Percentiles rank a stretch among this genome's conserved stretches.
These are phyloP conservation scores for Nibea albiflora DNA, from an alignment of 2,113 vertebrate genomes.

Conservation along the genomic window DNA sequence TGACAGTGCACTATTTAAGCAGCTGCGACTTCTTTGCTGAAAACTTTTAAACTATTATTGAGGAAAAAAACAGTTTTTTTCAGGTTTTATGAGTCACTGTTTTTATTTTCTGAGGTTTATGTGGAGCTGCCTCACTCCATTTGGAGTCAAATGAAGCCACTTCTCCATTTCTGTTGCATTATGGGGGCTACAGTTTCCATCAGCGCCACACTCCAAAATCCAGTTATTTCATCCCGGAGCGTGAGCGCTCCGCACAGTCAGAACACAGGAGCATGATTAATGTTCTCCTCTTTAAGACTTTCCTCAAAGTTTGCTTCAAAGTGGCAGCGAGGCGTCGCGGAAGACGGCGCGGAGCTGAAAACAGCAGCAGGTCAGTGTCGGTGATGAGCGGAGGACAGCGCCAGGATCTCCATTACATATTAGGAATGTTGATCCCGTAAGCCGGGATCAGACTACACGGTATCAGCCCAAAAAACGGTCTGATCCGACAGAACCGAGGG, in stretches of 20 bases:
- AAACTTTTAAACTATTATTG: not conserved
- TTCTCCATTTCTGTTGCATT: not conserved
- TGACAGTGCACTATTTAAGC: constrained; percentile 4
- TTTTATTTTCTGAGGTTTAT: not conserved
- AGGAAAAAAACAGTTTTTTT: not conserved
- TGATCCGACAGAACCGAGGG: not conserved
- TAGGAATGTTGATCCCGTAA: not conserved
- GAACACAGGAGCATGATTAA: not conserved
- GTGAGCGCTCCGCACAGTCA: not conserved
- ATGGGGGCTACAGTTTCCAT: not conserved
- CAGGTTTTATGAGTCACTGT: not conserved
- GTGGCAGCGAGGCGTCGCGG: not conserved
- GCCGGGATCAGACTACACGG: not conserved
- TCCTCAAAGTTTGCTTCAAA: not conserved
- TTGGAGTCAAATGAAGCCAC: not conserved
- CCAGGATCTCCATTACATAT: not conserved
- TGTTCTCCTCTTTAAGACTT: not conserved
- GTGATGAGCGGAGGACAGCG: not conserved
- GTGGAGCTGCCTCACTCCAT: not conserved
- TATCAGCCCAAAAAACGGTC: not conserved
- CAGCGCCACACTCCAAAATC: not conserved
- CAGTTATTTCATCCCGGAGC: not conserved
- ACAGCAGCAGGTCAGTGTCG: not conserved
- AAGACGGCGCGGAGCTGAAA: not conserved
- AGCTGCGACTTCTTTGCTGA: not conserved